Conservation (phyloP, 1,140 invertebrate species). For the Bombus polaris region DNA sequence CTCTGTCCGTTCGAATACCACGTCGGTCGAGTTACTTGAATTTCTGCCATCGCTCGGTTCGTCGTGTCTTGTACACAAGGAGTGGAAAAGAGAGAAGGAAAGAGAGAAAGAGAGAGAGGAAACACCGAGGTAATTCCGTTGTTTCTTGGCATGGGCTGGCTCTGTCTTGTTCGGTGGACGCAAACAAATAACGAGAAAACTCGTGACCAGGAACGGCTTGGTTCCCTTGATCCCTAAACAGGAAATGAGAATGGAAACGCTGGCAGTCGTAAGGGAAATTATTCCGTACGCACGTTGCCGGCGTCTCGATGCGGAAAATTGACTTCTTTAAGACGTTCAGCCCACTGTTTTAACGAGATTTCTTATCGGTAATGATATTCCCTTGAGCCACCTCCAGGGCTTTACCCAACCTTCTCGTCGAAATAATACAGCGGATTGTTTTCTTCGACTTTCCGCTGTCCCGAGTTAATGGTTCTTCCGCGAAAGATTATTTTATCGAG, state of each 20-base stretch:
- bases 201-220: not conserved
- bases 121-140: slow-evolving; percentile 41
- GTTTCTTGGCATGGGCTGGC: not conserved
- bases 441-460: not conserved
- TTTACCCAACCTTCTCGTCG: not conserved
- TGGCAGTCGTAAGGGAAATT: slow-evolving; percentile 50
- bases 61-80: not conserved
- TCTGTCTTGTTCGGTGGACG: not conserved
- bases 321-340: slow-evolving; percentile 24
- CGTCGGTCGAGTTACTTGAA: slow-evolving; percentile 25
- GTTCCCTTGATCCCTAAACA: slow-evolving; percentile 41
- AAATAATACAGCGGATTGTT: slow-evolving; percentile 20
- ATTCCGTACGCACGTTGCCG: slow-evolving; percentile 39
- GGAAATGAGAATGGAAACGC: slow-evolving; percentile 42
- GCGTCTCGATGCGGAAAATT: slow-evolving; percentile 49
- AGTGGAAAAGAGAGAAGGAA: not conserved
- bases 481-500: not conserved
- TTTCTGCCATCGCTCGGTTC: not conserved
- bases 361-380: slow-evolving; percentile 20
- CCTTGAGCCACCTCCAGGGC: not conserved
- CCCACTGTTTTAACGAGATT: slow-evolving; percentile 21
- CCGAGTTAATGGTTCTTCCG: not conserved
- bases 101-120: not conserved
- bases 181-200: slow-evolving; percentile 43
- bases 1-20: slow-evolving; percentile 1